Evolutionary conservation across 2,888 invertebrate species (phyloP), one percentile per base, ranked within the genome.

Genomic region (Dynastes tityus): DNA sequence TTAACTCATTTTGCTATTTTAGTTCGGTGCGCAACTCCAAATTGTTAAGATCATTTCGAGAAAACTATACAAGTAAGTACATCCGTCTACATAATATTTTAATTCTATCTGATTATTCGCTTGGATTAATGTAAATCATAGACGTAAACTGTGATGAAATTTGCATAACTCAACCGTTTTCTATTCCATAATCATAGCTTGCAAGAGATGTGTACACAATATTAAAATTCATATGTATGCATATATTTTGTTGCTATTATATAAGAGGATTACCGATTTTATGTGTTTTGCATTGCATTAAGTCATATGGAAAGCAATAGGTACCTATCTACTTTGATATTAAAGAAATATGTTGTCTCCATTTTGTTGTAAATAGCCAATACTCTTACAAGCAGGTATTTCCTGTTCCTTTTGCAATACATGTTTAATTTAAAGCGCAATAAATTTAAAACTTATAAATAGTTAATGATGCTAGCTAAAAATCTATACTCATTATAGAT

Each of bases 1-100:
- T 78, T 77, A 64, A 80, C 73, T 40, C 67, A 78, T 74, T 80
- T 81, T 80, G 79, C 71, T 73, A 81, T 79, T 79, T 82, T 79
- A 82, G 82, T 82, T 81, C 67, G 45, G 77, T 80, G 77, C 49
- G 63, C 53, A 78, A 55, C 73, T 67, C 76, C 78, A 73, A 73
- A 80, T 77, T 78, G 78, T 68, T 49, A 77, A 75, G 74, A 67
- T 77, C 77, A 55, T 71, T n/a, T 16, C n/a, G 1, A 5, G 32
- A 55, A 55, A 71, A 16, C 45, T 67, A 16, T 2, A 67, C 45
- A 49, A 1, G 67, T 67, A 49, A 67, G 67, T 67, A 67, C 67
- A 1, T 45, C 3, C 22, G 22, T 45, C 11, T 16, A 3, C 11
- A 22, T 16, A 22, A 2, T 27, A 49, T 49, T 67, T 67, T 49